Base-by-base conservation (phyloP, 2,797 vertebrate species). In the Acipenser oxyrinchus region DNA sequence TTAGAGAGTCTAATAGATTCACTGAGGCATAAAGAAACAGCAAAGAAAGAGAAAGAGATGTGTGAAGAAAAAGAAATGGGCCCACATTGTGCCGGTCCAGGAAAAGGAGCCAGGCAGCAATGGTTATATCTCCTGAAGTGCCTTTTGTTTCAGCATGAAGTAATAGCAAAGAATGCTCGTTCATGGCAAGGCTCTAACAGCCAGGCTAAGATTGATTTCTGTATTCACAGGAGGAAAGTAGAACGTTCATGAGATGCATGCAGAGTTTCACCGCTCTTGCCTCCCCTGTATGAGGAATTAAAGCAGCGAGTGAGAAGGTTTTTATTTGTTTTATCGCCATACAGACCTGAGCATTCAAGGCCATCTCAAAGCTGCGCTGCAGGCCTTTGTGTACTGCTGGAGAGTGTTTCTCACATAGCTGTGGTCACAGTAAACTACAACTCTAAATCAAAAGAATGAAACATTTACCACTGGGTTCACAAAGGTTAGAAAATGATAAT, bases 191-290 rank as follows among this genome's bases (percentile, higher is more conserved):
- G 86, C 90, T 93, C 91, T 90, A 89, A 80, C 86, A 82, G 81
- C 73, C 72, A 72, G 79, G 86, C 89, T 84, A 89, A 92, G 91
- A 89, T 91, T 88, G 92, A 93, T 94, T 91, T 90, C 91, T 91
- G 91, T 78, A 94, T 96, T 98, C 93, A 96, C 66, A 81, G 74
- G 81, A 83, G 83, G 87, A 93, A 95, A 95, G 89, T 91, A 84
- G 92, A 93, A 86, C 85, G 79, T 91, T 91, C 95, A 94, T 97
- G 95, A 94, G 91, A 85, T 89, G 95, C 94, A 98, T 97, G 93
- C 93, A 92, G 93, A 98, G 88, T 88, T 80, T 75, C 62, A 79
- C 74, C 70, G 75, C 76, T 74, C 80, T 66, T 64, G 71, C 75
- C 62, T 79, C 70, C 78, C 78, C 82, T 80, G 66, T 75, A 76